Conservation (phyloP, 2,113 vertebrate genomes). For the Ancistrus triradiatus region DNA sequence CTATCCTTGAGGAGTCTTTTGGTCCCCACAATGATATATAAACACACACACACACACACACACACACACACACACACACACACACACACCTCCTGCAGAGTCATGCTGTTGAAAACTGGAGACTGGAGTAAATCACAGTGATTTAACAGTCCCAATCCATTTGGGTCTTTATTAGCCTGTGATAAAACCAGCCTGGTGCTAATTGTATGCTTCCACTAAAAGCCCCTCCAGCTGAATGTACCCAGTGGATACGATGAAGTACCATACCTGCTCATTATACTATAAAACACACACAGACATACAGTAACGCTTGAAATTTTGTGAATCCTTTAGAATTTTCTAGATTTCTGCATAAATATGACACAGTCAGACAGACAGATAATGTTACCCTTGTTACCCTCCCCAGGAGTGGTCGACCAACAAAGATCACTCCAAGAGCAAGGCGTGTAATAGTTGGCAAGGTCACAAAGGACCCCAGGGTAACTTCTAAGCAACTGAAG, state of each 20-base stretch:
- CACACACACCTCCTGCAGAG: conserved; percentile 32
- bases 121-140: conserved; percentile 57
- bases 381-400: too few relatives aligned
- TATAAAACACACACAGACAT: conserved; percentile 25
- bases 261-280: conserved; percentile 23
- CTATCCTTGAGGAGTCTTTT: too few relatives aligned
- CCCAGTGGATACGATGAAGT: conserved; percentile 27
- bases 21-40: too few relatives aligned
- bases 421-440: too few relatives aligned
- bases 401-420: too few relatives aligned
- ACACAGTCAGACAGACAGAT: too few relatives aligned
- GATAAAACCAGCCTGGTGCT: conserved; percentile 59
- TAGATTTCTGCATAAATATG: too few relatives aligned
- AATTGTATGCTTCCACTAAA: conserved; percentile 61
- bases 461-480: too few relatives aligned
- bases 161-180: conserved; percentile 60
- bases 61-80: conserved; percentile 29
- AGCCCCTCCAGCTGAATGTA: conserved; percentile 47
- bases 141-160: conserved; percentile 59
- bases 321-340: too few relatives aligned
- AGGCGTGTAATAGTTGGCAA: too few relatives aligned
- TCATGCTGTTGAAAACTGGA: conserved; percentile 36
- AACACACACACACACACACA: conserved; percentile 2
- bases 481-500: too few relatives aligned
- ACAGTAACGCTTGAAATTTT: too few relatives aligned